A percentile compares a stretch with the other conserved stretches of the same genome.
Conservation (phyloP, 2,797 vertebrate genomes). For the Spatula clypeata region DNA sequence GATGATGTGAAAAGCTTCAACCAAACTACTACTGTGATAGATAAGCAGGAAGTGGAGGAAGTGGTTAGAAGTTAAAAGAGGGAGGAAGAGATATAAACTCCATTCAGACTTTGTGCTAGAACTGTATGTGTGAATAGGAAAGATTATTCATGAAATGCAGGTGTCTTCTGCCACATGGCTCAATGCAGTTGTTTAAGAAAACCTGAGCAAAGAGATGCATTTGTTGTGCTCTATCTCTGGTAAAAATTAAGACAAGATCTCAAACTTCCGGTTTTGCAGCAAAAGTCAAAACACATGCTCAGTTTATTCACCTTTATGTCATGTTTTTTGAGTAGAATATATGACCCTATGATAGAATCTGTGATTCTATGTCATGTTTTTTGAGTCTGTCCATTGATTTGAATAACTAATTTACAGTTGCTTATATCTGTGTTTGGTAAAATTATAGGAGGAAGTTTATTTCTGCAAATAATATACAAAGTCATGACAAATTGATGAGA, state of each 20-base stretch:
- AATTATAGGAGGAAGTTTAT: neutral
- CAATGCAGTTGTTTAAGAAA: neutral
- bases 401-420: neutral
- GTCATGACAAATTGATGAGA: neutral
- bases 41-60: neutral
- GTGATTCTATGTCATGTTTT: no score
- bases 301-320: neutral
- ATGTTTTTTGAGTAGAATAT: neutral
- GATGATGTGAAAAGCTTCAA: neutral
- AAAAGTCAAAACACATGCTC: neutral
- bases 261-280: neutral
- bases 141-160: neutral
- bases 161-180: neutral
- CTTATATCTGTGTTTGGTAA: neutral
- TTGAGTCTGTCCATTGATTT: neutral
- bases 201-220: neutral
- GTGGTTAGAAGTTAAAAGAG: neutral
- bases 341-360: no score
- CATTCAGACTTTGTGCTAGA: neutral
- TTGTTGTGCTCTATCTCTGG: neutral
- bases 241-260: neutral
- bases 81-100: neutral
- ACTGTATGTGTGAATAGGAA: neutral
- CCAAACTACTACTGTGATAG: neutral
- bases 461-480: neutral